Conservation (phyloP, 2,888 invertebrate genomes). For the Macroteleia sp. region DNA sequence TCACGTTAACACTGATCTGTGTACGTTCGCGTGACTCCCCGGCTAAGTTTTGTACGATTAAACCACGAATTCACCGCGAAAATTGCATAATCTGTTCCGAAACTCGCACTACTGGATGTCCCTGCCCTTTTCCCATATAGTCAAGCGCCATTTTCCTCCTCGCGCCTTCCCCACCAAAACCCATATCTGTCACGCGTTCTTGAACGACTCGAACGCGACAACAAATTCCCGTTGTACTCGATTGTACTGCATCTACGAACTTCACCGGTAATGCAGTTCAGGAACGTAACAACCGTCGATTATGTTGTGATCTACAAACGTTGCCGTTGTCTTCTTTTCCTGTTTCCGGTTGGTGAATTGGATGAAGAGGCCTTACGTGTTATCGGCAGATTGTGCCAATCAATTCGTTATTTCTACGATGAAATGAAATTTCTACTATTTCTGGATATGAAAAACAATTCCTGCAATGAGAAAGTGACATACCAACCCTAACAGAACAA, state of each 20-base stretch:
- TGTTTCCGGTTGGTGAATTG: too few species aligned
- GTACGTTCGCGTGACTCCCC: constrained; percentile 28
- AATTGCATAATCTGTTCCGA: constrained; percentile 53
- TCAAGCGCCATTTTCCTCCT: constrained; percentile 82
- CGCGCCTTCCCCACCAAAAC: constrained; percentile 73
- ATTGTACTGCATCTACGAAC: constrained; percentile 40
- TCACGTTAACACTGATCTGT: constrained; percentile 40
- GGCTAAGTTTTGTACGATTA: constrained; percentile 29
- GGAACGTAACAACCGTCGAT: too few species aligned
- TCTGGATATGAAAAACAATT: too few species aligned
- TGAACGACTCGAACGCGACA: constrained; percentile 64
- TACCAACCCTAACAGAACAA: too few species aligned
- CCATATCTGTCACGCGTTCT: constrained; percentile 65
- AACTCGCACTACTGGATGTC: constrained; percentile 78
- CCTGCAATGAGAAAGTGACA: too few species aligned
- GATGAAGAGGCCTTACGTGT: too few species aligned
- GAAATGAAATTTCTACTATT: too few species aligned
- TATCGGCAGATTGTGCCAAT: too few species aligned
- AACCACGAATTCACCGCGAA: constrained; percentile 40
- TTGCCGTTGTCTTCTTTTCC: too few species aligned
- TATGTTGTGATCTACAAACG: too few species aligned
- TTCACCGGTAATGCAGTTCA: too few species aligned
- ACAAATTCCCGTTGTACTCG: constrained; percentile 42
- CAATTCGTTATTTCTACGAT: too few species aligned
- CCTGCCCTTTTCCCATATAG: constrained; percentile 83